Evolutionary conservation across 1,140 invertebrate species (phyloP).

Genomic region (Venustaconcha ellipsiformis): DNA sequence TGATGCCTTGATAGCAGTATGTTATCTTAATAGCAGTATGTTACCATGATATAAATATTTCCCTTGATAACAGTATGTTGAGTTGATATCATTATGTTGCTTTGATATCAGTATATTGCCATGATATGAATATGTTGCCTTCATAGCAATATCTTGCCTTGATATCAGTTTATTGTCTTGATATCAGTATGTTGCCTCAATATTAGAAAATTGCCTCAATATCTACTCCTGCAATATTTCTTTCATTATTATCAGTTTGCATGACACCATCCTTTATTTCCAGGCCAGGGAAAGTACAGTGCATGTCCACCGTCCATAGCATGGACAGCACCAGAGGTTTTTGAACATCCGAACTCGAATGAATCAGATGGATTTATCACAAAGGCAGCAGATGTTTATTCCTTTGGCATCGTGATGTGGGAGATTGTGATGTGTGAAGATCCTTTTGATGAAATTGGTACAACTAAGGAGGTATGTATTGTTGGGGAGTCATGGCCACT

Average conservation of each 20-base stretch:
- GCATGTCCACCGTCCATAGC: constrained; percentile 59
- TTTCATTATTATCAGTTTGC: neutral
- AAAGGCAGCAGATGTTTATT: constrained; percentile 92
- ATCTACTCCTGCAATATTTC: too few species aligned
- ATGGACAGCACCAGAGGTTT: constrained; percentile 65
- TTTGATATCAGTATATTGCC: too few species aligned
- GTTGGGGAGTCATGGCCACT: neutral
- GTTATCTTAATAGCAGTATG: too few species aligned
- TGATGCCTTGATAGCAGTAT: too few species aligned
- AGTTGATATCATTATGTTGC: too few species aligned
- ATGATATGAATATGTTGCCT: too few species aligned
- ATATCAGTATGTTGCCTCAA: too few species aligned
- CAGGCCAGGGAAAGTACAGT: constrained; percentile 61
- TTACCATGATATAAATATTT: too few species aligned
- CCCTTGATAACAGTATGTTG: too few species aligned
- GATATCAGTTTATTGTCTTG: too few species aligned
- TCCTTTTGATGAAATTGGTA: constrained; percentile 61
- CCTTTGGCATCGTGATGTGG: constrained; percentile 95
- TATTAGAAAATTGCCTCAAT: too few species aligned
- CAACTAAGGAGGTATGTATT: constrained; percentile 54
- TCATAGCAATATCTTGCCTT: too few species aligned
- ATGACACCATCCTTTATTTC: neutral
- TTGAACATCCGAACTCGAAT: constrained; percentile 46
- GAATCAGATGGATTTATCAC: constrained; percentile 75
- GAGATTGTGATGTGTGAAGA: constrained; percentile 89